Base-by-base conservation (phyloP, 2,888 invertebrate species). In the Cremastinae sp. region DNA sequence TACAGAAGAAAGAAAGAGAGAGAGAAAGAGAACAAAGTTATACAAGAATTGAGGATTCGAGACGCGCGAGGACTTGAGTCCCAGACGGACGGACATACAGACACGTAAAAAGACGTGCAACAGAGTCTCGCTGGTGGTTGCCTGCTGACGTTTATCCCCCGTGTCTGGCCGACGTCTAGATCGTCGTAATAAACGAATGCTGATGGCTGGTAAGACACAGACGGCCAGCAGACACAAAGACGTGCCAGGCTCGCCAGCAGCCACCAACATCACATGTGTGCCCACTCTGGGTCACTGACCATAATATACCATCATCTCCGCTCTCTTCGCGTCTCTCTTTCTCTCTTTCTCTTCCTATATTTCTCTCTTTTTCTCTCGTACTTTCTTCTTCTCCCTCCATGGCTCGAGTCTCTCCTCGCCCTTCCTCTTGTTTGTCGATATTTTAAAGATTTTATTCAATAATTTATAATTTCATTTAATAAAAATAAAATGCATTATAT, bases 141-240 rank as follows among this genome's bases (percentile, higher is more conserved):
- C 80, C 80, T 81, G 83, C 81, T 80, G 84, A 82, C 79, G 81
- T 82, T 83, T 79, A 82, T 80, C 79, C 80, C 82, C 28, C 28
- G 28, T 82, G 87, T 87, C 87, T 87, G 86, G 87, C 79, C 85
- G 79, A 77, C 81, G 87, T 87, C 87, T 87, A 87, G 86, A 83
- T 84, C 85, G 83, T 77, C 72, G 58, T 56, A 81, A 85, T 78
- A 84, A 83, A 86, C 86, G 85, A 86, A 85, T 85, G 85, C 83
- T 86, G 85, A 81, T 35, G 28, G 28, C 28, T 28, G 28, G 28
- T 28, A 28, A 28, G 28, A 28, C 28, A 28, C 28, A 28, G 28
- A 28, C 28, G 28, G 28, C 28, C 28, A 28, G 28, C 28, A 28
- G 28, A 28, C 28, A 28, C 28, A 28, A 28, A 28, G 28, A 28